Conservation (phyloP, 2,113 vertebrate species). For the Forbesichthys agassizii region DNA sequence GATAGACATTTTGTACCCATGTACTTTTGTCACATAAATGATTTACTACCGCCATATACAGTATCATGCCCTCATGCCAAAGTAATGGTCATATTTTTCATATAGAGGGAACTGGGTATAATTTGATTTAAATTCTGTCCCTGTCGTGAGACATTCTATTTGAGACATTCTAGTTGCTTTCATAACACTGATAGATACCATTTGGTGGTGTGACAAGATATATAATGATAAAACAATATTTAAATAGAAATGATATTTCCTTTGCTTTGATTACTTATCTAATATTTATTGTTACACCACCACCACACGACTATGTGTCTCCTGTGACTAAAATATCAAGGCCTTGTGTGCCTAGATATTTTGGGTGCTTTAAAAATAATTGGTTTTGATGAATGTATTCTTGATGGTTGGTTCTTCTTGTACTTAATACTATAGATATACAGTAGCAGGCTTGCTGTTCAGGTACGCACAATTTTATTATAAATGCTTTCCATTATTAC, state of each 20-base stretch:
- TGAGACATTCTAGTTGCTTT: no score
- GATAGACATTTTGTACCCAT: not conserved
- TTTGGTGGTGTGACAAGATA: no score
- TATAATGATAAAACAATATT: not conserved
- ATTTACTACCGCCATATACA: slow-evolving; percentile 30
- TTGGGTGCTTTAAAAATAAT: no score
- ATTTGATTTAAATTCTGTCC: not conserved
- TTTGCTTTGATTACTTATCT: not conserved
- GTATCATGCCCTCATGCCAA: slow-evolving; percentile 28
- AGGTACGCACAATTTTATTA: not conserved
- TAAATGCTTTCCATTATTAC: not conserved
- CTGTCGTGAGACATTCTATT: no score
- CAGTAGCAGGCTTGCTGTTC: not conserved
- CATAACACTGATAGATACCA: no score
- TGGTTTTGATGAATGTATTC: no score
- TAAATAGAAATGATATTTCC: slow-evolving; percentile 2
- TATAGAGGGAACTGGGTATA: not conserved
- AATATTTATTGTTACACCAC: slow-evolving; percentile 45
- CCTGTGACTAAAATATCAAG: not conserved
- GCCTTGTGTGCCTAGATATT: not conserved
- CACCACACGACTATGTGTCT: not conserved
- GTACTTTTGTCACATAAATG: slow-evolving; percentile 17
- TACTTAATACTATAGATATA: not conserved
- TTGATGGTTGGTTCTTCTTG: no score
- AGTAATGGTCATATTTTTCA: slow-evolving; percentile 34